Conservation (phyloP, 2,797 vertebrate genomes). For the Cyprinella venusta region DNA sequence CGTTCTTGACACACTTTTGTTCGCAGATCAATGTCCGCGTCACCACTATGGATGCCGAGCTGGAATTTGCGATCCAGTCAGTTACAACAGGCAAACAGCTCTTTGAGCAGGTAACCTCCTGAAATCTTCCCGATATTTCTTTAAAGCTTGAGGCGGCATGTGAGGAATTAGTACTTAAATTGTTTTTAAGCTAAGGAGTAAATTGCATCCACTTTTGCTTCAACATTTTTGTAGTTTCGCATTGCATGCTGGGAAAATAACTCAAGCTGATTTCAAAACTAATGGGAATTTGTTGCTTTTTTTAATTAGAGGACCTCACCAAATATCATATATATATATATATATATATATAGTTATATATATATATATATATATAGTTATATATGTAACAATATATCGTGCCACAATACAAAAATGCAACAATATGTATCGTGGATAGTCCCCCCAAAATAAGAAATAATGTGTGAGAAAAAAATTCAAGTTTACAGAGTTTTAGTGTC, state of each 20-base stretch:
- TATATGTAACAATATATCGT: no score
- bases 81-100: constrained; percentile 94
- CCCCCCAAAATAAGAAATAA: no score
- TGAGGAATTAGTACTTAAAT: not conserved
- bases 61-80: constrained; percentile 95
- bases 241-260: constrained; percentile 9
- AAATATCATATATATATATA: no score
- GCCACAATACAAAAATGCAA: no score
- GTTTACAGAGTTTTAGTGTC: no score
- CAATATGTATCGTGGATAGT: no score
- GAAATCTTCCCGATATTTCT: not conserved
- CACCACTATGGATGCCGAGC: constrained; percentile 94
- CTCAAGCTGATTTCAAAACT: not conserved
- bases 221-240: not conserved
- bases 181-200: not conserved
- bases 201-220: not conserved
- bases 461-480: no score
- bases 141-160: not conserved
- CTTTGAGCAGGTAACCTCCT: constrained; percentile 88
- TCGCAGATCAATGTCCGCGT: constrained; percentile 92
- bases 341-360: no score
- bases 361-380: no score
- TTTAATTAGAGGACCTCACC: not conserved
- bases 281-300: not conserved
- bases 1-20: constrained; percentile 20